Base-by-base conservation (phyloP, 2,797 vertebrate genomes). In the Argyrosomus regius region DNA sequence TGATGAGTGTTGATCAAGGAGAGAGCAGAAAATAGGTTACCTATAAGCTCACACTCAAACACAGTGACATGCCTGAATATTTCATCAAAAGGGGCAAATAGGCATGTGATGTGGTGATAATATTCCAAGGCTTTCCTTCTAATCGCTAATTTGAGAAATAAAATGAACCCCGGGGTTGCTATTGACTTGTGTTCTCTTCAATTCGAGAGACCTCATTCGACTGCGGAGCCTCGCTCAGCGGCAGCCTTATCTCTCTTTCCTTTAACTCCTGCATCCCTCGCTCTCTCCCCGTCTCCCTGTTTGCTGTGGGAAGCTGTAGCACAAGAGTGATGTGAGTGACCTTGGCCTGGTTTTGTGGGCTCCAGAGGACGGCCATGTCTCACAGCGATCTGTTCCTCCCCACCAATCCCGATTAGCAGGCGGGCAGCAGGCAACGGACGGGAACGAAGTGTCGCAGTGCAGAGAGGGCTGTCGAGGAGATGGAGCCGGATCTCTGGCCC, bases 1-100 rank as follows among this genome's bases (percentile, higher is more conserved):
- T 91, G 86, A 93, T 93, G 89, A 90, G 77, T 86, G 88, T 89
- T 93, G 91, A 94, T 93, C 88, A 91, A 89, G 90, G 86, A 83
- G 75, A 81, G 63, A 83, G 86, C 78, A 54, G 76, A 87, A 92
- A 91, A 93, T 87, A 85, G 90, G 89, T 86, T 91, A 89, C 86
- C 86, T 89, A 82, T 83, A 67, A 66, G 81, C 83, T 84, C 75
- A 81, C 81, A 28, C 77, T 70, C 83, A 62, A 72, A 75, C 72
- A 71, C 63, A 17, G 84, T 65, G 87, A 85, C 85, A 82, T 49
- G 82, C 77, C 50, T 85, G 86, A 90, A 90, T 91, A 87, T 92
- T 91, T 91, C 62, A 92, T 93, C 88, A 91, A 88, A 92, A 75
- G 63, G 60, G 16, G 61, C 83, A 87, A 90, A 91, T 52, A 88